Conservation (phyloP, 2,113 vertebrate genomes). For the Halcyon senegalensis region DNA sequence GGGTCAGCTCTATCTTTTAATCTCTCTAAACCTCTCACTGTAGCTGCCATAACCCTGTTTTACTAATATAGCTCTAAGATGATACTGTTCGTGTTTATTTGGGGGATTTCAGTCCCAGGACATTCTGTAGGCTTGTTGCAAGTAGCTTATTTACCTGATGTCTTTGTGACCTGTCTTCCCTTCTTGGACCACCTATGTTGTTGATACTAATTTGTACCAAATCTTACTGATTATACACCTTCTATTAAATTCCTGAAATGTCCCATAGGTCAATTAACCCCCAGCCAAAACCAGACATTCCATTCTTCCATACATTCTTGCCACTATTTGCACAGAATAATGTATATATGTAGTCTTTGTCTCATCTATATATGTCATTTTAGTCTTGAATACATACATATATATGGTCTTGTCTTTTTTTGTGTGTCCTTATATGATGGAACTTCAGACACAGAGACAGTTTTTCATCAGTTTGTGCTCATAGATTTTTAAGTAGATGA, state of each 20-base stretch:
- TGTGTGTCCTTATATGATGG: neutral
- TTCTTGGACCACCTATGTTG: neutral
- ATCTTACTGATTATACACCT: neutral
- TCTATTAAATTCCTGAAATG: neutral
- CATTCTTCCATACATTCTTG: neutral
- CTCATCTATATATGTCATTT: neutral
- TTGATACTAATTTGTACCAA: neutral
- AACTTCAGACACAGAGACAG: neutral
- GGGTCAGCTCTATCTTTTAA: conserved; percentile 18
- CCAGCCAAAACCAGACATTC: neutral
- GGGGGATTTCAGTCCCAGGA: neutral
- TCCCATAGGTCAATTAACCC: neutral
- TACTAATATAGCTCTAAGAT: neutral
- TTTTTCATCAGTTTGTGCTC: neutral
- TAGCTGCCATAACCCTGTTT: neutral
- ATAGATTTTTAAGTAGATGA: neutral
- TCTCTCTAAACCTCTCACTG: neutral
- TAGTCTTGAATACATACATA: neutral
- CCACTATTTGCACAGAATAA: neutral
- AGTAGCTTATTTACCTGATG: neutral
- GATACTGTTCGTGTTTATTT: neutral
- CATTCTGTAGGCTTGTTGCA: neutral
- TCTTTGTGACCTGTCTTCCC: neutral
- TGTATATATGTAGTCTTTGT: accelerated
- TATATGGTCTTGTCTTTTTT: neutral